Base-by-base conservation (phyloP, 2,113 vertebrate genomes). In the Genyomyrus donnyi region DNA sequence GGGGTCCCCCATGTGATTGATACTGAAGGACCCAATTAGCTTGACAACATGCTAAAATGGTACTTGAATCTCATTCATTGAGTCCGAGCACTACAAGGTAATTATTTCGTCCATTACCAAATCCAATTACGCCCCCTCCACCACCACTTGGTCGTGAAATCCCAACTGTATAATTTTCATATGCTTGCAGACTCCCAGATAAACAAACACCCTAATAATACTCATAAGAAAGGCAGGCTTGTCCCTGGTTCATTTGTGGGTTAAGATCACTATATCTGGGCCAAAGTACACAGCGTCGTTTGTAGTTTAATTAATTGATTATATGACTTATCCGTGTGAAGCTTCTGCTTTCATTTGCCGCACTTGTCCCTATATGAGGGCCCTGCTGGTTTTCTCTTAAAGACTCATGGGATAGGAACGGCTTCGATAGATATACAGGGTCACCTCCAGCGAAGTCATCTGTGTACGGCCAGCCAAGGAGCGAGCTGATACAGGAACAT, bases 1-100 rank as follows among this genome's bases (percentile, higher is more conserved):
- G 45, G 3, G 1, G n/a, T 46, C 52, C 80, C 13, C n/a, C 89
- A 46, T 48, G 49, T 46, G 52, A 21, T 31, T 74, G 50, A 88
- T 74, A 74, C 31, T 45, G 49, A 89, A 85, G 80, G 13, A 45
- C 50, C 89, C 89, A 84, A 85, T 89, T 62, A 85, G 52, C 52
- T 84, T 53, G 39, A 84, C 21, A 62, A 27, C n/a, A 89, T 66
- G 89, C 52, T 85, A 52, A 85, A 85, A 45, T 62, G 80, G 80
- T 62, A 31, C 89, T 85, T 85, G 35, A 58, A 50, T 80, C 52
- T 42, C 89, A 89, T 84, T 83, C 50, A 58, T 31, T 83, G 52
- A 62, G 49, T 85, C 50, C 84, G 8, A 85, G 56, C 39, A 2
- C 77, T 46, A 24, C 80, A 89, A 58, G 49, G 9, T 62, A 56